Base-by-base conservation (phyloP, 2,113 vertebrate species). In the Platichthys stellatus region DNA sequence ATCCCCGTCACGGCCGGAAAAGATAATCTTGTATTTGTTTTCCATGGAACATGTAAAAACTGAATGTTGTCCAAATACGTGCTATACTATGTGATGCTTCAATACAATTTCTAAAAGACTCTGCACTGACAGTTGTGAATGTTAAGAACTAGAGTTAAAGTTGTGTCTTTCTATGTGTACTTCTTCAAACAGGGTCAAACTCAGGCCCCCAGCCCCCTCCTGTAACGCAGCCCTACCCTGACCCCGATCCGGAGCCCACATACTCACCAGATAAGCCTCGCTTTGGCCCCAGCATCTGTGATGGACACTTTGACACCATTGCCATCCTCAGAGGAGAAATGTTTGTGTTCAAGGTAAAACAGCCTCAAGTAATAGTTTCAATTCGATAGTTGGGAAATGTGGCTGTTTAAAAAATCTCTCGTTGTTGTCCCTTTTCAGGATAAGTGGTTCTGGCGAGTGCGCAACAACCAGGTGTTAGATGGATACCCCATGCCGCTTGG, bases 401-500 rank as follows among this genome's bases (percentile, higher is more conserved):
- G 31, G 3, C 26, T 23, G 38, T 58, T 43, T 47, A 4, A 60
- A 60, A n/a, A 66, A 61, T 45, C 2, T n/a, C 0, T 10, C 47
- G 60, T n/a, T 57, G 8, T 51, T 6, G 31, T 31, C 6, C 31
- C 31, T 51, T 54, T 47, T 66, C 63, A 94, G 94, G 93, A 95
- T 59, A 95, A 95, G 80, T 98, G 96, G 96, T 97, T 98, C 87
- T 98, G 97, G 97, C 86, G 97, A 3, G 93, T 98, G 20, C 95
- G 95, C 21, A 93, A 96, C 84, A 95, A 94, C 70, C 94, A 87
- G 0, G 96, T 98, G 72, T 89, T 97, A 90, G 96, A 97, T 4
- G 96, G 96, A 2, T 97, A 97, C 85, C 97, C 97, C 0, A 93
- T 98, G 93, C 96, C 96, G 6, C 97, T 97, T 3, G 97, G 96